Conservation (phyloP, 2,797 vertebrate genomes). For the Microchirus variegatus region DNA sequence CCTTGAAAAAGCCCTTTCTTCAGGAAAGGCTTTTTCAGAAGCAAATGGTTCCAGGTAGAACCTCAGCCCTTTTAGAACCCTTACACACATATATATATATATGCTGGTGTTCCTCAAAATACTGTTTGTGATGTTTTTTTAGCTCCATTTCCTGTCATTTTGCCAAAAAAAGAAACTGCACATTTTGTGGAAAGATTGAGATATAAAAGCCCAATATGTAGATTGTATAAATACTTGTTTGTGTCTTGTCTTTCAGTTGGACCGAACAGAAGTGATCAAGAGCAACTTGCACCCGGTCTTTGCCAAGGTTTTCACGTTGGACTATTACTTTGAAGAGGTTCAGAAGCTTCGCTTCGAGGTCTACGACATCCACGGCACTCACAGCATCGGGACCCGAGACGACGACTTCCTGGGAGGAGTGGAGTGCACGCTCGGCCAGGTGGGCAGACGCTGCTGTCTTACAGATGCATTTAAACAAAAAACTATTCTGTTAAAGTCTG, state of each 20-base stretch:
- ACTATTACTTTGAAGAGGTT: constrained; percentile 96
- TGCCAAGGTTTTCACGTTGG: constrained; percentile 91
- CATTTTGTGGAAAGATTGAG: no score
- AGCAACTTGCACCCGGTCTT: constrained; percentile 95
- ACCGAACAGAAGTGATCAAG: constrained; percentile 94
- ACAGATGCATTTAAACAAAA: background rate
- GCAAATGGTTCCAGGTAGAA: no score
- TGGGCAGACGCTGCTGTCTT: constrained; percentile 49
- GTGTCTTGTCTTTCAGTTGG: constrained; percentile 81
- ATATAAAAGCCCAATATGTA: no score
- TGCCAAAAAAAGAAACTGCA: no score
- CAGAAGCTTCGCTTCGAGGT: constrained; percentile 96
- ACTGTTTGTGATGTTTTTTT: background rate
- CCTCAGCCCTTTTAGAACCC: no score
- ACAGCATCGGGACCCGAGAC: constrained; percentile 87
- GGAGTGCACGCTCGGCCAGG: constrained; percentile 96
- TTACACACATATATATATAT: no score
- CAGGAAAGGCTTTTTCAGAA: no score
- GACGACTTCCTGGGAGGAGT: constrained; percentile 94
- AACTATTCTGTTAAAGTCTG: background rate
- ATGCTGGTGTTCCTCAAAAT: constrained; percentile 20
- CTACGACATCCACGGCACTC: constrained; percentile 91
- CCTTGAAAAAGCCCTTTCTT: no score
- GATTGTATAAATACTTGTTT: background rate
- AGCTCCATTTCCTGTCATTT: constrained; percentile 1